Evolutionary conservation across 2,797 vertebrate genomes (phyloP), one percentile per base, ranked within the genome.

Genomic region (Brachyalestes nurse): DNA sequence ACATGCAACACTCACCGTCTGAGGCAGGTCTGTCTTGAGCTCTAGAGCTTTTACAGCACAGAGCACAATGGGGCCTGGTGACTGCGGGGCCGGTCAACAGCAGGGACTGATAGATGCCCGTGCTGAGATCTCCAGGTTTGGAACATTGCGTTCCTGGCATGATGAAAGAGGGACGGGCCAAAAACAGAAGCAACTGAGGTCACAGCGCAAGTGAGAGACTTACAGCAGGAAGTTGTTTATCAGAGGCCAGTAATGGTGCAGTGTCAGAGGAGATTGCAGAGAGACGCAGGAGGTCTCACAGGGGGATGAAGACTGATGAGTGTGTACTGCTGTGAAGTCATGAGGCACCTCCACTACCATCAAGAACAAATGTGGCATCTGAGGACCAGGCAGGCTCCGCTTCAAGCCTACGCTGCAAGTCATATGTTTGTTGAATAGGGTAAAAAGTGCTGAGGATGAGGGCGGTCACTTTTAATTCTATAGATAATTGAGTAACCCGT

Each of bases 21-120:
- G 2, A 16, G 34, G 60, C 62, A 19, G 62, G 16, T 6, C 34
- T 12, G 17, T 66, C 28, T 55, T 69, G 47, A 40, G 23, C 69
- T 53, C 25, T 49, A 82, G 75, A 79, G 66, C 8, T 82, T 80
- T 79, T 79, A 82, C 77, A 78, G 81, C 60, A 78, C 49, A 55
- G 77, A 86, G 79, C 57, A 58, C 51, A 51, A 42, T 28, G 4
- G 75, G 53, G 45, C 53, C 34, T 79, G 9, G 69, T 72, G 76
- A 86, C 73, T 83, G 72, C 69, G 28, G 28, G 28, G 28, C 28
- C 67, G 84, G 79, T 40, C 69, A 79, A 49, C n/a, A 76, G 69
- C 53, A 78, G 80, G 17, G 28, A 69, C 72, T 77, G 84, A 89
- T 70, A 75, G 78, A 84, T 62, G 16, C 16, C 21, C 49, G 60